phyloP scores from a whole-genome alignment of 2,888 invertebrate species.

The Sicus ferrugineus region DNA sequence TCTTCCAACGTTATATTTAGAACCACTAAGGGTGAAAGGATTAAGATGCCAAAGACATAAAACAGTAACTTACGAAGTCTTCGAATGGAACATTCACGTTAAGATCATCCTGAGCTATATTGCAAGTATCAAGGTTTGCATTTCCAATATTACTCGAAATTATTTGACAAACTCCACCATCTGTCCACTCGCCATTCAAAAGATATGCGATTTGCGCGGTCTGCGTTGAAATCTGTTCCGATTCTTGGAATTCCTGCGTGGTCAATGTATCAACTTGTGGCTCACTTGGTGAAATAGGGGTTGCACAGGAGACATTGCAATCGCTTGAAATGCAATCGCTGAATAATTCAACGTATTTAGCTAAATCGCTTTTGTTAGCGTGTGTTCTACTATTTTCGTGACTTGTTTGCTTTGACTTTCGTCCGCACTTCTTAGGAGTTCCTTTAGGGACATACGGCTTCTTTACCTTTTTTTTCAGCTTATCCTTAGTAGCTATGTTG shows the following conservation, averaged over 20 bases:
- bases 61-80: conserved; percentile 42
- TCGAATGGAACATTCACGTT: conserved; percentile 41
- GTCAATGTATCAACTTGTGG: conserved; percentile 47
- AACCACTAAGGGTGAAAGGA: too few relatives aligned
- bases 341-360: conserved; percentile 49
- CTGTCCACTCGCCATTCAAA: conserved; percentile 48
- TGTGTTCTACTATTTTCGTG: conserved; percentile 21
- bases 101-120: conserved; percentile 31
- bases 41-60: not conserved
- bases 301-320: conserved; percentile 40
- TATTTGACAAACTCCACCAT: conserved; percentile 40
- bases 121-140: conserved; percentile 8
- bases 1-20: too few relatives aligned
- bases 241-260: conserved; percentile 45
- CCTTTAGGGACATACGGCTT: conserved; percentile 18
- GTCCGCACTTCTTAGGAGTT: conserved; percentile 46
- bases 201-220: conserved; percentile 43
- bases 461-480: conserved; percentile 20
- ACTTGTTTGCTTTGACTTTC: conserved; percentile 44
- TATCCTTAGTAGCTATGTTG: conserved; percentile 34
- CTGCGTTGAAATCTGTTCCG: conserved; percentile 32
- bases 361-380: conserved; percentile 46
- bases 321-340: too few relatives aligned
- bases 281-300: conserved; percentile 43
- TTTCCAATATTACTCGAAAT: conserved; percentile 35